These are phyloP conservation scores for Grammomys dolichurus DNA, from an alignment of 2,113 vertebrate genomes.

Conservation along the genomic window DNA sequence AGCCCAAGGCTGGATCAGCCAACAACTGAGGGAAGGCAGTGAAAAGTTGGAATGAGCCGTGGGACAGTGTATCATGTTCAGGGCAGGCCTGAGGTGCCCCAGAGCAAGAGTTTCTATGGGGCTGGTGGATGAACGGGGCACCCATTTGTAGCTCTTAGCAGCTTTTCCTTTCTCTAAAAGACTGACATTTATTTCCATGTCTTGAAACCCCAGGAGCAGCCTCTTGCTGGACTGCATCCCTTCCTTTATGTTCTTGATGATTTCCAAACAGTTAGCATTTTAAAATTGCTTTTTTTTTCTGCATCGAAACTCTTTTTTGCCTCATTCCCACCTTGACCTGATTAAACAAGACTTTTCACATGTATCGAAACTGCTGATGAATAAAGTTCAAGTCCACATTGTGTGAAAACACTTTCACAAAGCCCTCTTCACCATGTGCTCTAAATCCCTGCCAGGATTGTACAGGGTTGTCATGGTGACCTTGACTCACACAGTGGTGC, in stretches of 20 bases:
- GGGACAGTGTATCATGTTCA: neutral
- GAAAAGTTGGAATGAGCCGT: fast-evolving
- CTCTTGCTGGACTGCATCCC: fast-evolving
- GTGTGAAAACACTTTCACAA: neutral
- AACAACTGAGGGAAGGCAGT: fast-evolving
- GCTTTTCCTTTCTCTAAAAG: fast-evolving
- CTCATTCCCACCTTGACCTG: neutral
- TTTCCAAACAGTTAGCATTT: neutral
- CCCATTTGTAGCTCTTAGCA: neutral
- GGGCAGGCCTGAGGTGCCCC: neutral
- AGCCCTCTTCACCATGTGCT: fast-evolving
- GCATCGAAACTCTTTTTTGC: neutral
- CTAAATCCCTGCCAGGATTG: too few species aligned
- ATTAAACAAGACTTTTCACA: neutral
- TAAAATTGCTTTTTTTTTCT: neutral
- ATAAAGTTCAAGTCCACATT: neutral
- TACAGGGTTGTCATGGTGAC: too few species aligned
- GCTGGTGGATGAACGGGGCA: fast-evolving
- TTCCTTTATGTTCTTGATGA: too few species aligned
- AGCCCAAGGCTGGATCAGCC: fast-evolving
- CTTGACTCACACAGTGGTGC: too few species aligned
- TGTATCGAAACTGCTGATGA: neutral
- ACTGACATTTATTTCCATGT: neutral
- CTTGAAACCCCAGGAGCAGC: fast-evolving
- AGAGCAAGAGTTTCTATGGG: too few species aligned